A percentile compares a stretch with the other conserved stretches of the same genome.
Evolutionary conservation across 2,888 invertebrate genomes (phyloP).

Genomic region (Catocala nupta): DNA sequence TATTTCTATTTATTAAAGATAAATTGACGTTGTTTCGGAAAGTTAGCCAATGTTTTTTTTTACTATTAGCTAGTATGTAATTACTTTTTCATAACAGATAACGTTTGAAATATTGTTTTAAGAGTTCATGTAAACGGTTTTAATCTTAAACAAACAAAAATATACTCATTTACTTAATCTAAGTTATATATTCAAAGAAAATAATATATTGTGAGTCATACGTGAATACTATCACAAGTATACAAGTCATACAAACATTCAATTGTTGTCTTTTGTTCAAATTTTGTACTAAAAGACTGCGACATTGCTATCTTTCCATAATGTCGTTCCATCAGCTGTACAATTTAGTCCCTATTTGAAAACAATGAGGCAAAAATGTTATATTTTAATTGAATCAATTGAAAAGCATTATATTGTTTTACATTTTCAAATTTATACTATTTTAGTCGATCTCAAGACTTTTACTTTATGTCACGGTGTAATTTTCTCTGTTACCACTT

Average conservation of each 20-base stretch:
- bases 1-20: neutral
- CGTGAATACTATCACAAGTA: slow-evolving; percentile 43
- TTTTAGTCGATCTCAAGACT: too few relatives aligned
- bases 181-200: slow-evolving; percentile 42
- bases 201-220: slow-evolving; percentile 29
- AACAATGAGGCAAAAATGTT: neutral
- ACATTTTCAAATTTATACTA: too few relatives aligned
- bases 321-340: slow-evolving; percentile 4
- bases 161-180: slow-evolving; percentile 46
- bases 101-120: neutral
- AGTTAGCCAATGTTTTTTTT: too few relatives aligned
- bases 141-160: slow-evolving; percentile 46
- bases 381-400: too few relatives aligned
- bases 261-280: slow-evolving; percentile 48
- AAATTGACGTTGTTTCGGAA: too few relatives aligned
- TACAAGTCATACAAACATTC: slow-evolving; percentile 26
- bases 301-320: slow-evolving; percentile 1
- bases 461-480: too few relatives aligned
- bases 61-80: too few relatives aligned
- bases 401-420: too few relatives aligned
- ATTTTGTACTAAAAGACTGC: slow-evolving; percentile 51
- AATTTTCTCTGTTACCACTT: too few relatives aligned
- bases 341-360: slow-evolving; percentile 3
- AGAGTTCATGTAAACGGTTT: slow-evolving; percentile 30
- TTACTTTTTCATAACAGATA: too few relatives aligned